Base-by-base conservation (phyloP, 2,888 invertebrate species). In the Adela reaumurella region DNA sequence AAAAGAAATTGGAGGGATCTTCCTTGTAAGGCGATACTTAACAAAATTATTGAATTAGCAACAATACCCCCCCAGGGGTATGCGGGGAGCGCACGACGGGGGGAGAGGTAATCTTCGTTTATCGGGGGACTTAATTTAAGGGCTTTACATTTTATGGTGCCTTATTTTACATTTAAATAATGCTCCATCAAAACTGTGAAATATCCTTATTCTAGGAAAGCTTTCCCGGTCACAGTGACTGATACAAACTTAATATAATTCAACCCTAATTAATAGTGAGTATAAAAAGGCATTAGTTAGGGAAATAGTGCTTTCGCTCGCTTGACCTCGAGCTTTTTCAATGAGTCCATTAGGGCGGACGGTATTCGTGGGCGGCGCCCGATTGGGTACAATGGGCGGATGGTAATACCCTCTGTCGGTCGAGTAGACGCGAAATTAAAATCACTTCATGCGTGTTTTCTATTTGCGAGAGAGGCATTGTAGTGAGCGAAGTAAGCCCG, bases 391-490 rank as follows among this genome's bases (percentile, higher is more conserved):
- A 24, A 24, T 24, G 24, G 24, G 24, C 24, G 24, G 24, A 4
- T 24, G 5, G 24, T 24, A 8, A 24, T 24, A 24, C 68, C 67
- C 60, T 59, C 61, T 60, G 48, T 58, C 60, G 60, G 61, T 62
- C 62, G 63, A 55, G 58, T 69, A 68, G 67, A 67, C 63, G 71
- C 69, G 65, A 77, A 77, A 78, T 78, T 77, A 78, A 77, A 77
- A 78, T 63, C 70, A 71, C 70, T 61, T 72, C 68, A 74, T 72
- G 76, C 77, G 74, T 68, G 61, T 35, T 35, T 24, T 35, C 35
- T 14, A 35, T 35, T 35, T 14, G 35, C 35, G 8, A 14, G 11
- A 14, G 35, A 14, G 35, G 11, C 3, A 35, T 8, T 35, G 35
- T 35, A 14, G 35, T 3, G 35, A 35, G 35, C n/a, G 35, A 35